A percentile compares a stretch with the other conserved stretches of the same genome.
Conservation (phyloP, 2,113 vertebrate genomes). For the Apodemus speciosus region DNA sequence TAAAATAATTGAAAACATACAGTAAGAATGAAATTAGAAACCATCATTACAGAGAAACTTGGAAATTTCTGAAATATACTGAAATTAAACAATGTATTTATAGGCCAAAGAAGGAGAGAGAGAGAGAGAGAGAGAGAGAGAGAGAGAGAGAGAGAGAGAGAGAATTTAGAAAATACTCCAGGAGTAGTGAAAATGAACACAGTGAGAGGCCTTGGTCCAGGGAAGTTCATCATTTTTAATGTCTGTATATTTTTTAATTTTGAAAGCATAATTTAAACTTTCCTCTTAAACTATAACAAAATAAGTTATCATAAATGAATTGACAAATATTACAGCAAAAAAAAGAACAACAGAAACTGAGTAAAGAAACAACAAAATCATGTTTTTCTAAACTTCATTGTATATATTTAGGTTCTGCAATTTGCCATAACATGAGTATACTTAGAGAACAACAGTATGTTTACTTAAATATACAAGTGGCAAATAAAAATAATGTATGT, state of each 20-base stretch:
- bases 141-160: neutral
- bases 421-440: neutral
- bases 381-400: neutral
- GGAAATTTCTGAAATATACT: neutral
- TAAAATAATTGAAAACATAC: conserved; percentile 22
- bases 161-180: neutral
- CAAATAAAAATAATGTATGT: neutral
- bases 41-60: neutral
- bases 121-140: too few relatives aligned
- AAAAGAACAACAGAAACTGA: conserved; percentile 17
- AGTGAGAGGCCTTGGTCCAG: neutral
- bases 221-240: neutral
- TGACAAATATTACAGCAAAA: neutral
- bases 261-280: conserved; percentile 11
- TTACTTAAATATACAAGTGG: neutral
- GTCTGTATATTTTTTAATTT: neutral
- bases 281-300: neutral
- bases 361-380: neutral
- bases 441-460: neutral
- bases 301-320: neutral
- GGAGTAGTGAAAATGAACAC: neutral
- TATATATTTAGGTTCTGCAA: neutral
- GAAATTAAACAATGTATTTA: conserved; percentile 19
- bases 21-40: conserved; percentile 31
- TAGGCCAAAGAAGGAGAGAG: neutral